Conservation (phyloP, 1,140 invertebrate species). For the Ladona fulva region DNA sequence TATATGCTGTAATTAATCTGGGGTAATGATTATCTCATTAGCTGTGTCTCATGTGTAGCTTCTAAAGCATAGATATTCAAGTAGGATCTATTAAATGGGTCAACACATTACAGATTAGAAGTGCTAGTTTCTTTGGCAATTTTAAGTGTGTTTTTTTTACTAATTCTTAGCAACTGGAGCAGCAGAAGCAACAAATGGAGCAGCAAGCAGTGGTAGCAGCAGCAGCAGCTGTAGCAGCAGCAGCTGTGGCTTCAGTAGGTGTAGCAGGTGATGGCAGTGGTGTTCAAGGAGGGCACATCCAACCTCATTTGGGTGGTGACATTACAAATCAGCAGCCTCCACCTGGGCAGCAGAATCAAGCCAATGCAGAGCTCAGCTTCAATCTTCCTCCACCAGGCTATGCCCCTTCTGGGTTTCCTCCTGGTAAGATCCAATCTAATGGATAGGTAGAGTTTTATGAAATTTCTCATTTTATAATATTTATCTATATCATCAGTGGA, state of each 20-base stretch:
- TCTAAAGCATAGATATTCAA: too few species aligned
- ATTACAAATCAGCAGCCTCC: neutral
- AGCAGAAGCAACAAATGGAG: constrained; percentile 66
- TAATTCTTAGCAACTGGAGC: constrained; percentile 46
- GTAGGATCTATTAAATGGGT: too few species aligned
- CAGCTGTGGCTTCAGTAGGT: constrained; percentile 20
- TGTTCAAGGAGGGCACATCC: neutral
- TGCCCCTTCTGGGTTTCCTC: constrained; percentile 31
- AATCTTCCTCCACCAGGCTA: constrained; percentile 46
- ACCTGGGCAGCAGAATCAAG: constrained; percentile 14
- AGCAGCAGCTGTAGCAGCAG: constrained; percentile 23
- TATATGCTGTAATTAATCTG: too few species aligned
- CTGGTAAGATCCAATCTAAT: constrained; percentile 21
- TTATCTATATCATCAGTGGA: too few species aligned
- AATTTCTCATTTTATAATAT: too few species aligned
- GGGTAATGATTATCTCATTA: too few species aligned
- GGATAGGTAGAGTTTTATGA: too few species aligned
- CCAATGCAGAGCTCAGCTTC: constrained; percentile 34
- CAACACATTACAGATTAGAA: too few species aligned
- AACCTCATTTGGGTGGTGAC: neutral
- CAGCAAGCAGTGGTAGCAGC: constrained; percentile 42
- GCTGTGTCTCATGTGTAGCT: too few species aligned
- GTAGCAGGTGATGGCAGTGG: neutral
- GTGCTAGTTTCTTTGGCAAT: too few species aligned
- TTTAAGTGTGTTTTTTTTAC: neutral